phyloP scores from a whole-genome alignment of 2,888 invertebrate species.

The Hydriomena furcata region DNA sequence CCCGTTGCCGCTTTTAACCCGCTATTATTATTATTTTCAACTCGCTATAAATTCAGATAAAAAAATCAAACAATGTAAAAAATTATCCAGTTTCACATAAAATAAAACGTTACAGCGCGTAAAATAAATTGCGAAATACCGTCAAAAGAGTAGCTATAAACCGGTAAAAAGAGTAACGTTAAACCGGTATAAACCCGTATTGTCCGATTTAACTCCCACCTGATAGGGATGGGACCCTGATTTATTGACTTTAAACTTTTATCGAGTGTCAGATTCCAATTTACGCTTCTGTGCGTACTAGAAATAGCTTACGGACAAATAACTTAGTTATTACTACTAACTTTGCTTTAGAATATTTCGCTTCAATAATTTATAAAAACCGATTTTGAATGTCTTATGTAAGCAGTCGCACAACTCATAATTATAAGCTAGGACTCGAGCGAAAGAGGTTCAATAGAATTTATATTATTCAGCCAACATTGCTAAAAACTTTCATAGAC shows the following conservation, averaged over 20 bases:
- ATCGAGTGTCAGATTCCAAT: constrained; percentile 67
- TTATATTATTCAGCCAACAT: too few relatives aligned
- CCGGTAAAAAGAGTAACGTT: constrained; percentile 39
- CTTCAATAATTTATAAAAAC: too few relatives aligned
- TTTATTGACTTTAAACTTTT: constrained; percentile 75
- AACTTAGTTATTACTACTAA: not conserved
- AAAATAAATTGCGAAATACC: constrained; percentile 30
- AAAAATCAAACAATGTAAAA: constrained; percentile 8
- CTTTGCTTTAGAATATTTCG: too few relatives aligned
- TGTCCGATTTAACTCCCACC: constrained; percentile 61
- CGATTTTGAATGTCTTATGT: too few relatives aligned
- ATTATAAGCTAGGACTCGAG: too few relatives aligned
- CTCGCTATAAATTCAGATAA: not conserved
- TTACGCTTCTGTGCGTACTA: constrained; percentile 38
- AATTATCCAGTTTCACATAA: constrained; percentile 10
- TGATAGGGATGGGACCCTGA: constrained; percentile 53
- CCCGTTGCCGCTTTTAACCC: too few relatives aligned
- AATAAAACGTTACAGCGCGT: constrained; percentile 17
- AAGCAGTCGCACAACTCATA: too few relatives aligned
- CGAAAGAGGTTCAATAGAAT: too few relatives aligned
- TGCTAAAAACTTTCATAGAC: too few relatives aligned
- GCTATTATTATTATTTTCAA: too few relatives aligned
- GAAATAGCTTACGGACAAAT: not conserved
- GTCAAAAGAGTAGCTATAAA: constrained; percentile 38
- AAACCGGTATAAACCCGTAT: constrained; percentile 44